A percentile compares a stretch with the other conserved stretches of the same genome.
These are phyloP conservation scores for Zosterops lateralis DNA, from an alignment of 2,113 vertebrate species.

Conservation along the genomic window DNA sequence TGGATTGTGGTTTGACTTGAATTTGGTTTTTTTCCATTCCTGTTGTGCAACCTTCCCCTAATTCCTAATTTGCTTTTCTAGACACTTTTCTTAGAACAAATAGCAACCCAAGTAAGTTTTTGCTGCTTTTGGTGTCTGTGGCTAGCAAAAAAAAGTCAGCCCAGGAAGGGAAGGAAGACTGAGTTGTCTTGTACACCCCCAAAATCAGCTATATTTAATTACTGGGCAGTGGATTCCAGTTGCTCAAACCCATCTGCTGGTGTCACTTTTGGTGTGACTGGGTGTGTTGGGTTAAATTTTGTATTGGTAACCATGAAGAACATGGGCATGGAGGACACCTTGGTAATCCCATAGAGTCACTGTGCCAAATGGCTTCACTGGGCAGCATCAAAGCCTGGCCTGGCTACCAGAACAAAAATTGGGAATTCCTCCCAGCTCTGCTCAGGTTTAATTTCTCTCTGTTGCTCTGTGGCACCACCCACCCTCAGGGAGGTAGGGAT, in stretches of 20 bases:
- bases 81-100: not conserved
- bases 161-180: not conserved
- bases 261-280: not conserved
- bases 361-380: not conserved
- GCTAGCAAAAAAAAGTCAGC: not conserved
- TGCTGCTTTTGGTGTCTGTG: not conserved
- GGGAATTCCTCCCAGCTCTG: not conserved
- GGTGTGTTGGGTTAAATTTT: not conserved
- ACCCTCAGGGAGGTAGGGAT: not conserved
- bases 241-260: not conserved
- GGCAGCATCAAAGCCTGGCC: not conserved
- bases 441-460: not conserved
- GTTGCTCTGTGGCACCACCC: not conserved
- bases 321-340: not conserved
- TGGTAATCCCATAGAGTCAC: not conserved
- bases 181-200: not conserved
- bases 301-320: not conserved
- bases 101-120: not conserved
- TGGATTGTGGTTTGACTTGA: not conserved
- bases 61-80: conserved; percentile 8
- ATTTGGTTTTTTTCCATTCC: not conserved
- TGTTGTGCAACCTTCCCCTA: not conserved
- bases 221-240: rapidly evolving
- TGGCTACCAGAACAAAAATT: not conserved
- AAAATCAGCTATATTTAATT: not conserved